phyloP scores from a whole-genome alignment of 2,113 vertebrate species.

The Porphyrio hochstetteri region DNA sequence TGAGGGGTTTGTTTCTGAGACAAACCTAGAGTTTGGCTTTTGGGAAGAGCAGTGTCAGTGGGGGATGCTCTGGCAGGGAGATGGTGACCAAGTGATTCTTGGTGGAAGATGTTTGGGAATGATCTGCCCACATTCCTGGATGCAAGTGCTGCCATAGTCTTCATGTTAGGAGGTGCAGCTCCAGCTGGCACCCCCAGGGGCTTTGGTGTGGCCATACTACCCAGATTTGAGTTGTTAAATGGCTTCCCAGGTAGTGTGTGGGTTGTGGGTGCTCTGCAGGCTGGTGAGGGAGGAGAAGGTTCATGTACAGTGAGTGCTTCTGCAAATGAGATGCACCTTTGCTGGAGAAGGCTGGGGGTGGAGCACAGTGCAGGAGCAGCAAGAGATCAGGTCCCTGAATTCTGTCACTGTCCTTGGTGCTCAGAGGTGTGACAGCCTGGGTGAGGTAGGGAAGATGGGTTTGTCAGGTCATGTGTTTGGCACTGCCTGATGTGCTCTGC shows the following conservation, averaged over 20 bases:
- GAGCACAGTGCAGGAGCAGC: not conserved
- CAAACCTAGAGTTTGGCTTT: not conserved
- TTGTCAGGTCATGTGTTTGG: not conserved
- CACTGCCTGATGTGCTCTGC: not conserved
- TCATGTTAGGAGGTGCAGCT: not conserved
- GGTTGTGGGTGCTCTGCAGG: not conserved
- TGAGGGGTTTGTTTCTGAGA: not conserved
- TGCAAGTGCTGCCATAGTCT: not conserved
- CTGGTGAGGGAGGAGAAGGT: not conserved
- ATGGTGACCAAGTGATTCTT: not conserved
- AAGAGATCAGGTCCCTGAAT: not conserved
- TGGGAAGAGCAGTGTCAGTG: not conserved
- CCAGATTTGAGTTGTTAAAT: not conserved
- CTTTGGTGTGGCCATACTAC: not conserved
- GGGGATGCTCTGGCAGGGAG: not conserved
- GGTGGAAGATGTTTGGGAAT: not conserved
- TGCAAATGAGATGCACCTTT: fast-evolving
- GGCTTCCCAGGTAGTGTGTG: not conserved
- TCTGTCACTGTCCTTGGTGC: not conserved
- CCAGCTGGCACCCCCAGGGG: not conserved
- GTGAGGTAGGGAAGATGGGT: not conserved
- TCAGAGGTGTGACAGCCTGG: not conserved
- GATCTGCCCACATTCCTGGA: not conserved
- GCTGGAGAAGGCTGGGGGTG: not conserved
- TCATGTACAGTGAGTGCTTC: fast-evolving